Base-by-base conservation (phyloP, 2,113 vertebrate genomes). In the Ancistrus triradiatus region DNA sequence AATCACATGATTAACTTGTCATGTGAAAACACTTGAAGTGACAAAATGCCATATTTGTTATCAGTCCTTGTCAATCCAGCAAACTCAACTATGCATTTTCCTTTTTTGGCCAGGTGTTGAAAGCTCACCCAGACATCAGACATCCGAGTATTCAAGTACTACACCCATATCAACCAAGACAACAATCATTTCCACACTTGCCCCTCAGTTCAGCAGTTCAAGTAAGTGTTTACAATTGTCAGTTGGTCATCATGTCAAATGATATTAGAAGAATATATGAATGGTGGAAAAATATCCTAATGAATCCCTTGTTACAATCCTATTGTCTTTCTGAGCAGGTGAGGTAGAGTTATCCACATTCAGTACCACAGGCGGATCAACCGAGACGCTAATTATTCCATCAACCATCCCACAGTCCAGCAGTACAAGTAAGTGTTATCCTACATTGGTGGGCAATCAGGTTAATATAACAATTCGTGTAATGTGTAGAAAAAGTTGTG, bases 1-100 rank as follows among this genome's bases (percentile, higher is more conserved):
- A 59, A 38, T 65, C 59, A 71, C 42, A 55, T 59, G 59, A 73
- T 7, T 35, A 57, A 19, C 27, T 71, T 66, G 51, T 72, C 21
- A n/a, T n/a, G n/a, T n/a, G n/a, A n/a, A n/a, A n/a, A n/a, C n/a
- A n/a, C n/a, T n/a, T n/a, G n/a, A n/a, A n/a, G n/a, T n/a, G n/a
- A n/a, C n/a, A n/a, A n/a, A n/a, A n/a, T n/a, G n/a, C n/a, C n/a
- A n/a, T n/a, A n/a, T n/a, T n/a, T n/a, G n/a, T n/a, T n/a, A n/a
- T n/a, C n/a, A n/a, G n/a, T n/a, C n/a, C n/a, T n/a, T n/a, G n/a
- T n/a, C n/a, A n/a, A n/a, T n/a, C n/a, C n/a, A n/a, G n/a, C n/a
- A n/a, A 37, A 37, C 33, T 33, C 2, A 19, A 18, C 18, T 42
- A 27, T 60, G 6, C 15, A 14, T 68, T 53, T 7, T 37, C 13